phyloP scores from a whole-genome alignment of 2,113 vertebrate species.

The Furnarius figulus region DNA sequence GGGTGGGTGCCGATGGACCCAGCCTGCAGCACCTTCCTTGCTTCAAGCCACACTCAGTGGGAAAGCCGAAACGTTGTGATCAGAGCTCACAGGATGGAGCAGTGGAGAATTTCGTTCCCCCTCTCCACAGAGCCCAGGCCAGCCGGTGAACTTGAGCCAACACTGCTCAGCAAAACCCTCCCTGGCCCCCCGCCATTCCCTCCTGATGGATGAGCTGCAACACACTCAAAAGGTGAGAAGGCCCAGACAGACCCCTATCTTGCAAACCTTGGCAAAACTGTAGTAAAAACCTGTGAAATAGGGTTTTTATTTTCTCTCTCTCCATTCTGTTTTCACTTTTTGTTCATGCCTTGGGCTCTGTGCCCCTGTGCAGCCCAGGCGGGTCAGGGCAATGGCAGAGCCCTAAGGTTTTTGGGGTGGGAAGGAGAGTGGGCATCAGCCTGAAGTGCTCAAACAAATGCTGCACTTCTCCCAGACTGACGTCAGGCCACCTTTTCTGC shows the following conservation, averaged over 20 bases:
- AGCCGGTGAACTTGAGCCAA: not conserved
- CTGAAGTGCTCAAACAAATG: not conserved
- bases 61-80: not conserved
- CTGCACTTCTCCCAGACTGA: not conserved
- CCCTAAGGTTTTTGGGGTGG: not conserved
- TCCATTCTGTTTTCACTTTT: not conserved
- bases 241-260: not conserved
- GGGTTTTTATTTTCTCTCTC: not conserved
- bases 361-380: not conserved
- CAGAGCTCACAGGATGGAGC: not conserved
- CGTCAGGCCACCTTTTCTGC: slow-evolving; percentile 45
- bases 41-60: slow-evolving; percentile 8
- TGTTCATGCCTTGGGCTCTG: not conserved
- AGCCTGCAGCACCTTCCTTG: not conserved
- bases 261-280: not conserved
- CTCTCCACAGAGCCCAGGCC: accelerated
- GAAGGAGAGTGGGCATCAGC: accelerated
- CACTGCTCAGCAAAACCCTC: not conserved
- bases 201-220: slow-evolving; percentile 41
- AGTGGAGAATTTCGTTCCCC: not conserved
- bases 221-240: slow-evolving; percentile 17
- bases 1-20: not conserved
- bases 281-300: not conserved
- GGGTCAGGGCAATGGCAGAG: accelerated
- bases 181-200: not conserved